Evolutionary conservation across 2,888 invertebrate genomes (phyloP).

Genomic region (Drosophila helvetica): DNA sequence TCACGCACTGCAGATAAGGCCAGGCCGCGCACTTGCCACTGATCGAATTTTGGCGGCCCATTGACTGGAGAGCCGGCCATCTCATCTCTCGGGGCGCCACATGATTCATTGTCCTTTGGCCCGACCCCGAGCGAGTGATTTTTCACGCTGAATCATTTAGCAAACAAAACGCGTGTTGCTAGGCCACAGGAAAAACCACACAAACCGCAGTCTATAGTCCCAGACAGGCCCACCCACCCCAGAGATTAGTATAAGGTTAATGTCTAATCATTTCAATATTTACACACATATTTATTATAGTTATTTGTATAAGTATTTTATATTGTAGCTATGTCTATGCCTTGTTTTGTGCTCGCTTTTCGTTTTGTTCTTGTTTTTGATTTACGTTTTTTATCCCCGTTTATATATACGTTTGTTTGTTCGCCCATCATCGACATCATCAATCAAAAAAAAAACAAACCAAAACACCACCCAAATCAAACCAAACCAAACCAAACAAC

Average conservation of each 20-base stretch:
- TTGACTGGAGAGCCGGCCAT: constrained; percentile 10
- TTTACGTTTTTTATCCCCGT: constrained; percentile 62
- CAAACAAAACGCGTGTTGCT: constrained; percentile 31
- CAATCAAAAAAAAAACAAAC: constrained; percentile 57
- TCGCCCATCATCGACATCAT: constrained; percentile 69
- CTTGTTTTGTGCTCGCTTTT: constrained; percentile 51
- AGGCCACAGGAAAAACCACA: constrained; percentile 10
- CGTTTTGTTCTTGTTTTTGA: constrained; percentile 57
- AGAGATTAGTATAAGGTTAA: background rate
- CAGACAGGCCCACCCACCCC: background rate
- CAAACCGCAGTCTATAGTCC: background rate
- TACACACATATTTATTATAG: constrained; percentile 11
- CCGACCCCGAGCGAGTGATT: constrained; percentile 8
- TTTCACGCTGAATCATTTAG: constrained; percentile 34
- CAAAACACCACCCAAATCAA: constrained; percentile 42
- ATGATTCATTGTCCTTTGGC: constrained; percentile 58
- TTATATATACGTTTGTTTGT: constrained; percentile 34
- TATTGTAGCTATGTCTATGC: constrained; percentile 42
- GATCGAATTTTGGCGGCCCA: constrained; percentile 4
- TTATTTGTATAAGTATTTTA: constrained; percentile 16
- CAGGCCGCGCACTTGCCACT: background rate
- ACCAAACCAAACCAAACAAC: constrained; percentile 8
- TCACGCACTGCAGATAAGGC: constrained; percentile 31
- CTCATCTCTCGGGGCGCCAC: background rate
- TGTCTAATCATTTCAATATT: background rate